phyloP scores from a whole-genome alignment of 2,888 invertebrate species.

The Torymus texanus region DNA sequence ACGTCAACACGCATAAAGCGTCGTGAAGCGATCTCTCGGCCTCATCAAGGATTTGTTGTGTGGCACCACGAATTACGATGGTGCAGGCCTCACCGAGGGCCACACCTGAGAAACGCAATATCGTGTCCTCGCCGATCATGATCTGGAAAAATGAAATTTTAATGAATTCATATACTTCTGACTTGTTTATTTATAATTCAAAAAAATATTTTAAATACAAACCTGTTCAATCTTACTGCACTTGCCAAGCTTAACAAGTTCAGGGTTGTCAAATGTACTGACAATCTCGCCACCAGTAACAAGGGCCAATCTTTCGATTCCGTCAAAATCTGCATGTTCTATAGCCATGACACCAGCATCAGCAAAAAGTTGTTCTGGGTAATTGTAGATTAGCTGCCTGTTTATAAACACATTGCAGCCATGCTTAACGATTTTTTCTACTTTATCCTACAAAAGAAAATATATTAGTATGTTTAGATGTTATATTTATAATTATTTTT shows the following conservation, averaged over 20 bases:
- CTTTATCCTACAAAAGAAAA: slow-evolving; percentile 83
- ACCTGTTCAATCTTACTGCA: slow-evolving; percentile 97
- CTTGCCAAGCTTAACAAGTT: slow-evolving; percentile 91
- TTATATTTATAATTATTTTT: slow-evolving; percentile 1
- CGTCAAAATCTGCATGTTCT: slow-evolving; percentile 99
- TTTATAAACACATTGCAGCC: slow-evolving; percentile 99
- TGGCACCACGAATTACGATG: slow-evolving; percentile 97
- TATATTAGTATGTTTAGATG: background rate
- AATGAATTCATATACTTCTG: slow-evolving; percentile 21
- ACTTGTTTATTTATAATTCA: too few relatives aligned
- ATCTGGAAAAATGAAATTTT: slow-evolving; percentile 75
- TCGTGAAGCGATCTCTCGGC: slow-evolving; percentile 99
- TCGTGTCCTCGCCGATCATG: slow-evolving; percentile 98
- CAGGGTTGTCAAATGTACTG: slow-evolving; percentile 97
- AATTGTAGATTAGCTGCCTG: slow-evolving; percentile 99
- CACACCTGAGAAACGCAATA: slow-evolving; percentile 96
- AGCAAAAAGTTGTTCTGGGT: slow-evolving; percentile 99
- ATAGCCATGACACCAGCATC: slow-evolving; percentile 99
- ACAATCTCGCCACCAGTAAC: slow-evolving; percentile 99
- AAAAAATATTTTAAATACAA: slow-evolving; percentile 56
- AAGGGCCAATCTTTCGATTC: slow-evolving; percentile 96
- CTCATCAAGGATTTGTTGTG: slow-evolving; percentile 98
- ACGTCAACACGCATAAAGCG: slow-evolving; percentile 96
- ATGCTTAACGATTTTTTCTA: slow-evolving; percentile 95
- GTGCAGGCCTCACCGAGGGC: slow-evolving; percentile 97